phyloP scores from a whole-genome alignment of 2,797 vertebrate species.

The Danio albolineatus region DNA sequence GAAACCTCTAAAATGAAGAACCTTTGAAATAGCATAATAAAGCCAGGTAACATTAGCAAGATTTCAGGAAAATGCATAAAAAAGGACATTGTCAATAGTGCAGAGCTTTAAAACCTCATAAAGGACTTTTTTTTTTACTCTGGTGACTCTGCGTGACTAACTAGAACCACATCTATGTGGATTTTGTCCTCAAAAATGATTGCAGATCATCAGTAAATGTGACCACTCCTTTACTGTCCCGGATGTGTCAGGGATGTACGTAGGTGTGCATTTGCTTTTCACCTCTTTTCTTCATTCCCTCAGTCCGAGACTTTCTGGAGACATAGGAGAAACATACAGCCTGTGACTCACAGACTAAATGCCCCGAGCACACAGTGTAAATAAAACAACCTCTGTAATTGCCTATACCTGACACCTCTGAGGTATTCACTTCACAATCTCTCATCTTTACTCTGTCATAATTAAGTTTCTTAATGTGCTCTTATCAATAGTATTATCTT shows the following conservation, averaged over 20 bases:
- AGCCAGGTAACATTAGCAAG: too few relatives aligned
- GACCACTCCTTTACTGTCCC: background rate
- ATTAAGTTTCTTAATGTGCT: constrained; percentile 36
- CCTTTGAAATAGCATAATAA: too few relatives aligned
- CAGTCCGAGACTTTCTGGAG: constrained; percentile 11
- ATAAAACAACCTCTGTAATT: constrained; percentile 46
- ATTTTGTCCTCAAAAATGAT: too few relatives aligned
- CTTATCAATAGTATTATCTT: constrained; percentile 55
- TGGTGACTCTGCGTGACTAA: too few relatives aligned
- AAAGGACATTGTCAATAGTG: too few relatives aligned
- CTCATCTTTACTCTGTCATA: constrained; percentile 49
- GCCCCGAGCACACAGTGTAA: constrained; percentile 52
- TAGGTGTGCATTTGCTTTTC: constrained; percentile 43
- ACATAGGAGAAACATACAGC: constrained; percentile 47
- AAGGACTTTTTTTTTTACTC: too few relatives aligned
- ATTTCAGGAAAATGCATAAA: too few relatives aligned
- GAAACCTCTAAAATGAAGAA: too few relatives aligned
- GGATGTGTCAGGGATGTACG: constrained; percentile 29
- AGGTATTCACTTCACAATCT: constrained; percentile 59
- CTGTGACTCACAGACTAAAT: constrained; percentile 67
- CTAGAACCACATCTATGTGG: too few relatives aligned
- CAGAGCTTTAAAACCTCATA: too few relatives aligned
- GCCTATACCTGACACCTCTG: constrained; percentile 55
- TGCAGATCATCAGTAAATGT: too few relatives aligned
- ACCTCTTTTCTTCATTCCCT: constrained; percentile 15